phyloP scores from a whole-genome alignment of 2,113 vertebrate genomes.

The Pseudopipra pipra region DNA sequence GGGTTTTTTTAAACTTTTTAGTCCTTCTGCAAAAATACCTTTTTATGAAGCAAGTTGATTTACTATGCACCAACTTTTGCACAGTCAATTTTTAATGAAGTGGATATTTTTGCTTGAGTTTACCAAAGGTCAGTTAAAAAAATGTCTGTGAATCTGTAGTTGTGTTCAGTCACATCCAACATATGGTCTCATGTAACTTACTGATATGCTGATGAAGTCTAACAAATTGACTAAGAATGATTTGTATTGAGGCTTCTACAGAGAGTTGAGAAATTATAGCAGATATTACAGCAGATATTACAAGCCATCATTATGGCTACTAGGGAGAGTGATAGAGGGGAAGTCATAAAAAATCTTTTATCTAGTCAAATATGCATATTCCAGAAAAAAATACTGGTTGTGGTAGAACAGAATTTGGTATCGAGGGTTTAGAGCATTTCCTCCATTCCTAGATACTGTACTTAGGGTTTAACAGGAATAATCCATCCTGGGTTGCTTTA shows the following conservation, averaged over 20 bases:
- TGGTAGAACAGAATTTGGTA: neutral
- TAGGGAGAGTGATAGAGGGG: neutral
- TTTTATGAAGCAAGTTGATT: neutral
- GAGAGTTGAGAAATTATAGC: neutral
- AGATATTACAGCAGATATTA: neutral
- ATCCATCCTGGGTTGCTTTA: neutral
- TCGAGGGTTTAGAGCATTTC: neutral
- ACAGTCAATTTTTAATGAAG: neutral
- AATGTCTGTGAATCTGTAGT: neutral
- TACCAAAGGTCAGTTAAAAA: neutral
- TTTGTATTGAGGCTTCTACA: neutral
- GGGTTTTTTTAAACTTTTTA: neutral
- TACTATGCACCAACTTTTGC: neutral
- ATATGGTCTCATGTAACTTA: neutral
- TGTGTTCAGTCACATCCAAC: neutral
- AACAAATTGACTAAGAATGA: neutral
- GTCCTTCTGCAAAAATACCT: neutral
- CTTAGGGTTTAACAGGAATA: neutral
- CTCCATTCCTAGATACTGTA: neutral
- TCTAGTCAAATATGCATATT: neutral
- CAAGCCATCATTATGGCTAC: neutral
- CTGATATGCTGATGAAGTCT: neutral
- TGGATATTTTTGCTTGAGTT: neutral
- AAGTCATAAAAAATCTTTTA: neutral
- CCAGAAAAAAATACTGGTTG: neutral